Evolutionary conservation across 2,888 invertebrate genomes (phyloP).

Genomic region (Ptychoptera contaminata): DNA sequence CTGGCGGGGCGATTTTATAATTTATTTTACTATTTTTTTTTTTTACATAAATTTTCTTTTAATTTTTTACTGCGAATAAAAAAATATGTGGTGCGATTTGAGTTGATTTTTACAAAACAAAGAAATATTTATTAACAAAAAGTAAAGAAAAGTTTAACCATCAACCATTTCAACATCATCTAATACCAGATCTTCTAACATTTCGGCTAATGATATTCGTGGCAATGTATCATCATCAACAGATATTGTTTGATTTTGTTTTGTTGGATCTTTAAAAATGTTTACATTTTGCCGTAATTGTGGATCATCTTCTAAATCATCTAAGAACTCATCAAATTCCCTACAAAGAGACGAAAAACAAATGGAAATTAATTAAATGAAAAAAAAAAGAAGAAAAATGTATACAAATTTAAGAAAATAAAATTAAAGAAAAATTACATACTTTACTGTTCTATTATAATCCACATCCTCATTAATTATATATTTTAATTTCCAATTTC

Average conservation of each 20-base stretch:
- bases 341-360: constrained; percentile 32
- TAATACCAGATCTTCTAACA: constrained; percentile 80
- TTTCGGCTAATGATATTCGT: constrained; percentile 73
- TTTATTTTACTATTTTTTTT: too few species aligned
- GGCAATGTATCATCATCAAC: constrained; percentile 57
- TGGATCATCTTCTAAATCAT: constrained; percentile 93
- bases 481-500: constrained; percentile 85
- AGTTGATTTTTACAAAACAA: too few species aligned
- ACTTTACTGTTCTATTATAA: constrained; percentile 46
- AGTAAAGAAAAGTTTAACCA: too few species aligned
- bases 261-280: constrained; percentile 56
- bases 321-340: constrained; percentile 89
- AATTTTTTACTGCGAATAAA: too few species aligned
- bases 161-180: constrained; percentile 66
- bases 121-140: too few species aligned
- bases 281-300: constrained; percentile 80
- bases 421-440: constrained; percentile 19
- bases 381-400: neutral
- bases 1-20: too few species aligned
- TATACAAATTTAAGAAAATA: constrained; percentile 12
- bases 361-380: constrained; percentile 3
- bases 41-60: too few species aligned
- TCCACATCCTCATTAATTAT: constrained; percentile 52
- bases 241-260: constrained; percentile 24
- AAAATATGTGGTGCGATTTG: too few species aligned